These are phyloP conservation scores for Rhabdomys pumilio DNA, from an alignment of 2,797 vertebrate genomes.

Conservation along the genomic window DNA sequence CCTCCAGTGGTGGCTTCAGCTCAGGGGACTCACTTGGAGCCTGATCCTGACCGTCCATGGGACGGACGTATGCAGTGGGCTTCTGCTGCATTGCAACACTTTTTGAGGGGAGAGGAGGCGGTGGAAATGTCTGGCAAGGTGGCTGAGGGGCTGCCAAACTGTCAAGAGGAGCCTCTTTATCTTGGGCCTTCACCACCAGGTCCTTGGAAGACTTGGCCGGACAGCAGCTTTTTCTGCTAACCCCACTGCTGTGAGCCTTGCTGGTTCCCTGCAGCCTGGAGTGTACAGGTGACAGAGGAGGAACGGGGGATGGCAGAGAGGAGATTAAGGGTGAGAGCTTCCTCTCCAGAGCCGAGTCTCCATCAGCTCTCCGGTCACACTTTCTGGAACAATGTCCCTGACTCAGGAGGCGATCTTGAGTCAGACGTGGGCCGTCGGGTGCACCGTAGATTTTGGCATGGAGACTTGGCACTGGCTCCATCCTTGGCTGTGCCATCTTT, in stretches of 20 bases:
- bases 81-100: constrained; percentile 93
- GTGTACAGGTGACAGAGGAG: constrained; percentile 92
- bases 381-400: constrained; percentile 79
- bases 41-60: constrained; percentile 98
- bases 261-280: constrained; percentile 89
- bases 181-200: constrained; percentile 77
- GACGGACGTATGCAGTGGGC: constrained; percentile 97
- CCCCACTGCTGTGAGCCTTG: constrained; percentile 81
- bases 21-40: constrained; percentile 93
- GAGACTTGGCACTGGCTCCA: constrained; percentile 83
- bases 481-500: constrained; percentile 85
- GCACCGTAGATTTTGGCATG: constrained; percentile 82
- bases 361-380: constrained; percentile 85
- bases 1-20: constrained; percentile 93
- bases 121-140: constrained; percentile 93
- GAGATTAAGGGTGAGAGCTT: constrained; percentile 89
- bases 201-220: constrained; percentile 86
- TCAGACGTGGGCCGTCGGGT: constrained; percentile 76
- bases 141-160: constrained; percentile 86
- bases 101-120: constrained; percentile 93
- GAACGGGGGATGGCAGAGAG: constrained; percentile 89
- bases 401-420: constrained; percentile 65
- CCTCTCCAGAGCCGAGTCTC: constrained; percentile 76
- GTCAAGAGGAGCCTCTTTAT: constrained; percentile 86
- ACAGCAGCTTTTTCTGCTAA: constrained; percentile 71